Base-by-base conservation (phyloP, 2,797 vertebrate species). In the Pagetopsis macropterus region DNA sequence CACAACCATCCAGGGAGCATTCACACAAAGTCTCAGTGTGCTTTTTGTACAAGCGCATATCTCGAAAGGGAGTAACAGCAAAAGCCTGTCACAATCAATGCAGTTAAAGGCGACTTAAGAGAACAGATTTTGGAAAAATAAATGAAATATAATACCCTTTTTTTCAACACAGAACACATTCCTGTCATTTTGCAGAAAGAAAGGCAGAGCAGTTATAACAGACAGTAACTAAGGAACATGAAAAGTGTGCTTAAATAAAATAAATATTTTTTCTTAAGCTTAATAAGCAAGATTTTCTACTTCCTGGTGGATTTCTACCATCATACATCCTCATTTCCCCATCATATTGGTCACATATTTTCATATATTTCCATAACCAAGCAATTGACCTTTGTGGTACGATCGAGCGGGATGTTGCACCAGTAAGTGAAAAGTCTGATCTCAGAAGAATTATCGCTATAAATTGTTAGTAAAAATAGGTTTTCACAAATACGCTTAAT, bases 1-100 rank as follows among this genome's bases (percentile, higher is more conserved):
- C 84, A 89, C 89, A 92, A 79, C 70, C 82, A 84, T 81, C 82
- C 87, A 83, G 57, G 84, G 79, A 88, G 84, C 91, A 91, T 91
- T 92, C 93, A 92, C 86, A 93, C 92, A 62, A 71, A 79, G 78
- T 76, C 82, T 65, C 73, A 15, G 73, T 89, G 82, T 89, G 83
- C 83, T 90, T 84, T 89, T 84, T 88, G 65, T 92, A 92, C 88
- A 92, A 91, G 88, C 81, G 72, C 60, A 70, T 37, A 37, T 88
- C 81, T 83, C 58, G 27, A 63, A 78, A 11, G 41, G 79, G 78
- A 82, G 72, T 85, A 86, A 90, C 82, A 84, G 81, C 65, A 52
- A 78, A 88, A 88, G 84, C 81, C 82, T 37, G 77, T 74, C 82
- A 92, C 88, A 90, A 90, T 92, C 89, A 78, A 79, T 65, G 84